A percentile compares a stretch with the other conserved stretches of the same genome.
Conservation (phyloP, 2,113 vertebrate genomes). For the Grammomys surdaster region DNA sequence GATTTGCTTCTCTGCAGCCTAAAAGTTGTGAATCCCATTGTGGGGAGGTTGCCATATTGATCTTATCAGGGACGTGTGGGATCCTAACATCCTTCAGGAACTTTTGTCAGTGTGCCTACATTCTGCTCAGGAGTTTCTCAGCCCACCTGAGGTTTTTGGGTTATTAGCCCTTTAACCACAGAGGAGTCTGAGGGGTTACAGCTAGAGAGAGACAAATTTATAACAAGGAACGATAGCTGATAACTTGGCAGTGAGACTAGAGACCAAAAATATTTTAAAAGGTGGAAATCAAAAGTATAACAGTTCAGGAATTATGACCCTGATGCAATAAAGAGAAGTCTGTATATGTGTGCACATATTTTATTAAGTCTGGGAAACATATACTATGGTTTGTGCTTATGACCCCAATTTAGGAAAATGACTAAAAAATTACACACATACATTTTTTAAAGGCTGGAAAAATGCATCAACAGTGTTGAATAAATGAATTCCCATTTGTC, state of each 20-base stretch:
- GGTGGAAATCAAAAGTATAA: slow-evolving; percentile 31
- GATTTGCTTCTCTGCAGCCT: not conserved
- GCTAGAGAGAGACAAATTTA: not conserved
- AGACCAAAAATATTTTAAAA: slow-evolving; percentile 30
- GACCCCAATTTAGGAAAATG: slow-evolving; percentile 66
- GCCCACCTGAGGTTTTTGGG: not conserved
- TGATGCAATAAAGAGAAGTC: slow-evolving; percentile 20
- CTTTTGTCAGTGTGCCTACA: not conserved
- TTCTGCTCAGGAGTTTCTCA: not conserved
- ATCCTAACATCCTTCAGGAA: not conserved
- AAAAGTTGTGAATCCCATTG: too few relatives aligned
- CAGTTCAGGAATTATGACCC: slow-evolving; percentile 57
- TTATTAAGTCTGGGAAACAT: slow-evolving; percentile 75
- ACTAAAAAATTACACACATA: slow-evolving; percentile 58
- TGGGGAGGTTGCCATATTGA: not conserved
- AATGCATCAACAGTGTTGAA: slow-evolving; percentile 56
- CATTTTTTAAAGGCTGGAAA: slow-evolving; percentile 64
- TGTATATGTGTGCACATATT: slow-evolving; percentile 9
- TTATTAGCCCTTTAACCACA: not conserved
- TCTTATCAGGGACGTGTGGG: not conserved
- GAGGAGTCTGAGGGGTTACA: not conserved
- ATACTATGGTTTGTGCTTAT: slow-evolving; percentile 60
- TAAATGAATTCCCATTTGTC: slow-evolving; percentile 71
- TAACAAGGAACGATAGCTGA: not conserved
- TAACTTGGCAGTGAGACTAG: not conserved